Conservation (phyloP, 2,888 invertebrate genomes). For the Dicyrtomina minuta region DNA sequence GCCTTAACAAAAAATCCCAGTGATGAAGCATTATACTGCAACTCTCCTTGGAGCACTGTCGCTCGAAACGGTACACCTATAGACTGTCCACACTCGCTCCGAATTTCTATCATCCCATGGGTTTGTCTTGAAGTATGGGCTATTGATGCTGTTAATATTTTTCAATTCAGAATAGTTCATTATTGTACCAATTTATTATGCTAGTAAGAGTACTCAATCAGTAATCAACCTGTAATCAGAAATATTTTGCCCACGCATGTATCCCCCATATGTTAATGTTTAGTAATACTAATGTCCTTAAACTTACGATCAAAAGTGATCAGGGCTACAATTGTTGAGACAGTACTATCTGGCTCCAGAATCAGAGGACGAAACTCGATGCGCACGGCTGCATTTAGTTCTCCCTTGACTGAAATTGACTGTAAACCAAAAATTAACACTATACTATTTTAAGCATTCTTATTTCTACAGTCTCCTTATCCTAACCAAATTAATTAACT, state of each 20-base stretch:
- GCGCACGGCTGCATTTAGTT: conserved; percentile 60
- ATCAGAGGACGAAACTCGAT: conserved; percentile 68
- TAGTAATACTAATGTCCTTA: background rate
- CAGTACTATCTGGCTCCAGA: conserved; percentile 66
- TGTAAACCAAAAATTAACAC: conserved; percentile 51
- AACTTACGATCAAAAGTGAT: conserved; percentile 72
- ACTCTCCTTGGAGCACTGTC: conserved; percentile 63
- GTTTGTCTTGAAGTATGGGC: conserved; percentile 42
- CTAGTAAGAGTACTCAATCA: background rate
- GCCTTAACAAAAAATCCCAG: conserved; percentile 52
- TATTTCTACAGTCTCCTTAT: too few species aligned
- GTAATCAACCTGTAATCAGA: background rate
- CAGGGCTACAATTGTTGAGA: conserved; percentile 66
- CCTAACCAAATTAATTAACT: too few species aligned
- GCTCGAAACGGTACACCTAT: conserved; percentile 66
- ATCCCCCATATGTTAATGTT: too few species aligned
- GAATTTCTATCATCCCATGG: conserved; percentile 51
- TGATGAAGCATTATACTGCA: conserved; percentile 61
- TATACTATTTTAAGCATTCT: too few species aligned
- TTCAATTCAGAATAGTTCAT: background rate
- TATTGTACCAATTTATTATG: background rate
- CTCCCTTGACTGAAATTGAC: conserved; percentile 55
- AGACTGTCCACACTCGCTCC: conserved; percentile 50
- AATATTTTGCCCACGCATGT: background rate
- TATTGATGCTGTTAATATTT: conserved; percentile 40